Base-by-base conservation (phyloP, 2,797 vertebrate genomes). In the Platyrinchus mystaceus region DNA sequence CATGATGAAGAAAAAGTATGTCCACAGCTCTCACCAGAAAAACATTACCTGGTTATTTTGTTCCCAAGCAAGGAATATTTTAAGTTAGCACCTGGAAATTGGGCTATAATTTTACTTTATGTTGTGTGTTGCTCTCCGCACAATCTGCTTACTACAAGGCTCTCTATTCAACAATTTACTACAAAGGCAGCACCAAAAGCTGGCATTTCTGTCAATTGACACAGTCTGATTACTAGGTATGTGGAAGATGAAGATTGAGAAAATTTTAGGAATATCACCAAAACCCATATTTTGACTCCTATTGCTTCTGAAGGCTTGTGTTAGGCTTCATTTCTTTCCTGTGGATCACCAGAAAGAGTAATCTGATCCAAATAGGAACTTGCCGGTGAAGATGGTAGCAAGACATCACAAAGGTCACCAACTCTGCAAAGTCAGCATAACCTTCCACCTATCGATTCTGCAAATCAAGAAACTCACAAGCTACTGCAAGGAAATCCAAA, bases 401-500 rank as follows among this genome's bases (percentile, higher is more conserved):
- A 87, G 55, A 46, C 17, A 71, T 37, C 37, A 37, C 50, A 87
- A 84, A 85, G 63, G 82, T 82, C 63, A 79, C 17, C 46, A 66
- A 41, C 75, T 68, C 55, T 79, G 91, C 84, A 92, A 90, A 81
- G 74, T 89, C 89, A 95, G 49, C 49, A 74, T 34, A 81, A 88
- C 74, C 60, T 87, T 77, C 75, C 71, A 91, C 59, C 71, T 85
- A 80, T 80, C 76, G 78, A 91, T 87, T 91, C 75, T 89, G 50
- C 50, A 94, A 89, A 89, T 84, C 75, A 83, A 83, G 68, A 73
- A 76, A 76, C 28, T 91, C 84, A 66, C 43, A 87, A 69, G 22
- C 63, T 87, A 55, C 75, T 82, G 59, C 52, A 92, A 87, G 82
- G 82, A 89, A 92, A 94, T 85, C 70, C 78, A 91, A 95, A 91